phyloP scores from a whole-genome alignment of 2,888 invertebrate genomes.

The Doris montereyensis region DNA sequence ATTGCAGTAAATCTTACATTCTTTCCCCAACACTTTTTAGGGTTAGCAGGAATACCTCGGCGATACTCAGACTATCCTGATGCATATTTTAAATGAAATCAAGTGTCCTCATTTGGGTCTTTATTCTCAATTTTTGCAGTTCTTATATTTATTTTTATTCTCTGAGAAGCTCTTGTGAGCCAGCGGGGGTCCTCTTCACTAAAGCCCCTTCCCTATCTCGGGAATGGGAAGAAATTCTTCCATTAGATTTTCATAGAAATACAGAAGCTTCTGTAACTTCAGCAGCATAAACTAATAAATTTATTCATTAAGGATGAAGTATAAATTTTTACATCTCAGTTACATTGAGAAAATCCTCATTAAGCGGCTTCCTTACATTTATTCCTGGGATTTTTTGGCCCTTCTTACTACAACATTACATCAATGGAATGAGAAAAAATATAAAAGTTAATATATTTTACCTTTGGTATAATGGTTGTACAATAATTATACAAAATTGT shows the following conservation, averaged over 20 bases:
- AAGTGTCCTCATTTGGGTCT: conserved; percentile 54
- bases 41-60: conserved; percentile 82
- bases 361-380: no score
- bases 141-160: conserved; percentile 52
- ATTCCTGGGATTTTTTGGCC: no score
- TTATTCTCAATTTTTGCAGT: conserved; percentile 50
- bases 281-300: no score
- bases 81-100: conserved; percentile 71
- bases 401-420: no score
- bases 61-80: conserved; percentile 84
- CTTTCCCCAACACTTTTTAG: conserved; percentile 86
- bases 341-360: no score
- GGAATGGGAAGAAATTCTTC: conserved; percentile 52
- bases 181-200: conserved; percentile 50
- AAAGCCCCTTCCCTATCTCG: conserved; percentile 43
- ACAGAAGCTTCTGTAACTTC: background rate
- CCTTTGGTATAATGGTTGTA: conserved; percentile 21
- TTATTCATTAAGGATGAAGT: no score
- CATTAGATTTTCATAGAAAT: conserved; percentile 49
- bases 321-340: no score
- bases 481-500: background rate
- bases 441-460: background rate
- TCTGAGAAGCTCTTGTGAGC: conserved; percentile 52
- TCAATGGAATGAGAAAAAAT: no score
- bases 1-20: conserved; percentile 85